Evolutionary conservation across 2,797 vertebrate genomes (phyloP).

Genomic region (Lepidocolaptes lacrymiger): DNA sequence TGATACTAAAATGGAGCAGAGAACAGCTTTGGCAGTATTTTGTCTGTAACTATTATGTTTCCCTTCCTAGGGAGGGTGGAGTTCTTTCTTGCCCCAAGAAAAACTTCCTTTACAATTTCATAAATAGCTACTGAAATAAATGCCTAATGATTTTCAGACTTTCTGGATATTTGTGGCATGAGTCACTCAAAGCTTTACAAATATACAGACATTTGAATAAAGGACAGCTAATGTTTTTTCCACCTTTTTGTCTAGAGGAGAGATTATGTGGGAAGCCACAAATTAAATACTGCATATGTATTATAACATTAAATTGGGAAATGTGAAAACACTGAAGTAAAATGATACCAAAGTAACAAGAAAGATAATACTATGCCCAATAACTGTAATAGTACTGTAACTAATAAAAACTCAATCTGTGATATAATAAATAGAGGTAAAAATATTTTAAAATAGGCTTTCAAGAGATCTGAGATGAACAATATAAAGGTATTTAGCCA

Average conservation of each 20-base stretch:
- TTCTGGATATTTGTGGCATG: not conserved
- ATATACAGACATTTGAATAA: not conserved
- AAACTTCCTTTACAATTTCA: constrained; percentile 4
- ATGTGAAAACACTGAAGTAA: not conserved
- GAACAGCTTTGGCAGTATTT: constrained; percentile 48
- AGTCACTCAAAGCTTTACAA: not conserved
- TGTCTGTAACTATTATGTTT: constrained; percentile 26
- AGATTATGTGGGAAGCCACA: not conserved
- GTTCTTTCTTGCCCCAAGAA: not conserved
- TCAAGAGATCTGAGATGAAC: not conserved
- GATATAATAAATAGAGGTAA: not conserved
- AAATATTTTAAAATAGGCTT: not conserved
- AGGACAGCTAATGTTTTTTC: not conserved
- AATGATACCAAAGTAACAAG: not conserved
- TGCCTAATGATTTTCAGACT: not conserved
- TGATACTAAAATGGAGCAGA: constrained; percentile 41
- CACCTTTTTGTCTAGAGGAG: not conserved
- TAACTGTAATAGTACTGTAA: not conserved
- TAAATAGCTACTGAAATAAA: constrained; percentile 15
- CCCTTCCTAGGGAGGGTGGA: constrained; percentile 7
- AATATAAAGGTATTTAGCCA: not conserved
- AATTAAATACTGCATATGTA: not conserved
- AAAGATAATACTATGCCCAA: not conserved
- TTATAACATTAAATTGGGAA: not conserved
- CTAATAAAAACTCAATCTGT: not conserved